Base-by-base conservation (phyloP, 1,140 invertebrate genomes). In the Drosophila nasuta region DNA sequence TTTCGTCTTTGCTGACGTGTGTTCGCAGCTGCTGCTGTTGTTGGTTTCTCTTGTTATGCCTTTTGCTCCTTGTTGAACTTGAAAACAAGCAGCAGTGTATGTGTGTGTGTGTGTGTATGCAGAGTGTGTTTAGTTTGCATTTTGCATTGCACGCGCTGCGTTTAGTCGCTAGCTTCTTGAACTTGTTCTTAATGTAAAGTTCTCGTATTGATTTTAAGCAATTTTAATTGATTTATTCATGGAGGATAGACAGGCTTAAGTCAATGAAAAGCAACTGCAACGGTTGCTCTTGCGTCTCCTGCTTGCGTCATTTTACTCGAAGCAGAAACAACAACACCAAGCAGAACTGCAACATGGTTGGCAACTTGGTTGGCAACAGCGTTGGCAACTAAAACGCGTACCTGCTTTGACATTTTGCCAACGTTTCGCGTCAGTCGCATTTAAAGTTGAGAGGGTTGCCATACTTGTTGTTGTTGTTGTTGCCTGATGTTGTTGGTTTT, bases 391-490 rank as follows among this genome's bases (percentile, higher is more conserved):
- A 25, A 38, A 11, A 43, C 5, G 66, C 71, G 59, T 68, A 79
- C 75, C 77, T 71, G 72, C 67, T 74, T 89, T 88, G 85, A 85
- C 81, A 89, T 85, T 81, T 79, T 81, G 77, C 80, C 82, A 75
- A 35, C 66, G 67, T 46, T 25, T 60, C 68, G 58, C 54, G 59
- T 64, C 62, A 73, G 54, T 28, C 43, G 54, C 45, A 52, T 62
- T 62, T 78, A 46, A 52, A 65, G 41, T 70, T 66, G 62, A 82
- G 77, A 89, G 85, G 83, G 83, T 88, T 88, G 83, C 66, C 5
- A 28, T 35, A 15, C 13, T 75, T 25, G 52, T 63, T 64, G 67
- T 56, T 43, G 57, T 17, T 59, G 75, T 43, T 33, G 57, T 48
- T 25, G 17, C 33, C 17, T 30, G 48, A n/a, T 62, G 67, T 30